These are phyloP conservation scores for Melanotaenia nigrans DNA, from an alignment of 2,797 vertebrate genomes.

Conservation along the genomic window DNA sequence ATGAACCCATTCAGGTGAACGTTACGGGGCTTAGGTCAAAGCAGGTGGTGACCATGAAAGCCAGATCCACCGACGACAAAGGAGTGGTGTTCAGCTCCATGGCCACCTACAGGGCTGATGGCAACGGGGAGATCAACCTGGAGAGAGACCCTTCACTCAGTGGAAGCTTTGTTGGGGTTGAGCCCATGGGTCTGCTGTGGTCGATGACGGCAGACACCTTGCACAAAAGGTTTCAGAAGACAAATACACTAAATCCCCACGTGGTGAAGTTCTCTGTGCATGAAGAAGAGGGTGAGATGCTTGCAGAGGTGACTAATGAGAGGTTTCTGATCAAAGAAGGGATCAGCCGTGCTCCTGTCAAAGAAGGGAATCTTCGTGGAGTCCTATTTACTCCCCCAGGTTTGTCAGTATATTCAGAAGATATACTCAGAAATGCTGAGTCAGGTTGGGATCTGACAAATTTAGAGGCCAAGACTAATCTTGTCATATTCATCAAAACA, in stretches of 20 bases:
- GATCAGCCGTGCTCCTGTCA: conserved; percentile 35
- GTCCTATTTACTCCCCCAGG: conserved; percentile 58
- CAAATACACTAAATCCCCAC: conserved; percentile 71
- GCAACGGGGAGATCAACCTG: conserved; percentile 75
- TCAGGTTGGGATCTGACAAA: too few species aligned
- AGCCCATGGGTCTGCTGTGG: conserved; percentile 86
- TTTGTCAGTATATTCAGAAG: conserved; percentile 8
- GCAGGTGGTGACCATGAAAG: conserved; percentile 79
- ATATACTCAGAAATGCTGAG: too few species aligned
- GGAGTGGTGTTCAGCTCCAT: conserved; percentile 74
- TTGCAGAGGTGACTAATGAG: conserved; percentile 59
- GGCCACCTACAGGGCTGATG: conserved; percentile 76
- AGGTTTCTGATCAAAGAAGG: conserved; percentile 56
- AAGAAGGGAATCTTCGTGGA: conserved; percentile 42
- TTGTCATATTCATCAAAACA: too few species aligned
- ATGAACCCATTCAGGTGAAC: conserved; percentile 75
- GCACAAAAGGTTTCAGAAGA: conserved; percentile 63
- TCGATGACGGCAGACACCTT: conserved; percentile 68
- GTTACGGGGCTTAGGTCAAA: conserved; percentile 73
- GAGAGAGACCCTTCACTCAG: conserved; percentile 71
- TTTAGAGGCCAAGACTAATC: too few species aligned
- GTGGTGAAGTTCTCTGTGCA: conserved; percentile 74
- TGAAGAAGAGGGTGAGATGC: conserved; percentile 15
- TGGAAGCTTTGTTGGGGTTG: conserved; percentile 78
- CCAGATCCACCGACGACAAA: conserved; percentile 76